These are phyloP conservation scores for Salticus scenicus DNA, from an alignment of 2,888 invertebrate genomes.

Conservation along the genomic window DNA sequence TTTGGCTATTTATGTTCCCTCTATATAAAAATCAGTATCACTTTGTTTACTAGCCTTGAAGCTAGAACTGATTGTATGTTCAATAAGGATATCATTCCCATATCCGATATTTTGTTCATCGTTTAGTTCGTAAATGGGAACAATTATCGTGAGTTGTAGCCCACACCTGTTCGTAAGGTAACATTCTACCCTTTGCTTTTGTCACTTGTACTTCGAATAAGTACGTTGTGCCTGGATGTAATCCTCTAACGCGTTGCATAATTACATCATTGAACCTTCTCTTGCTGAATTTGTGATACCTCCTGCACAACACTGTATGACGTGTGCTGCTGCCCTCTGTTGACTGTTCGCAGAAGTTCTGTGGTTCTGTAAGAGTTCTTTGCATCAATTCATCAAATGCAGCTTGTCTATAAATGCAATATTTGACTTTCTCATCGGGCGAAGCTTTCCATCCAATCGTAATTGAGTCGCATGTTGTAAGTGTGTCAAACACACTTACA, in stretches of 20 bases:
- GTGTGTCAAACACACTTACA: conserved; percentile 74
- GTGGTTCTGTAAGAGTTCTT: conserved; percentile 32
- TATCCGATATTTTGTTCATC: too few relatives aligned
- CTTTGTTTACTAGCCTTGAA: too few relatives aligned
- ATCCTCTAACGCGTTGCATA: conserved; percentile 73
- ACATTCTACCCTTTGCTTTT: conserved; percentile 73
- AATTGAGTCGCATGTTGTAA: conserved; percentile 74
- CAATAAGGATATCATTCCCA: too few relatives aligned
- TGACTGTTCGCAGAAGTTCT: conserved; percentile 47
- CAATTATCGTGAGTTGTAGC: conserved; percentile 72
- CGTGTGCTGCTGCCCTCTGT: conserved; percentile 8
- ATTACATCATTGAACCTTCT: conserved; percentile 71
- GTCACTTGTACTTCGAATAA: conserved; percentile 75
- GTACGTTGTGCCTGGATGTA: conserved; percentile 74
- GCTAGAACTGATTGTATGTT: too few relatives aligned
- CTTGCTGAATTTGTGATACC: conserved; percentile 67
- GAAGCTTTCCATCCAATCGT: conserved; percentile 75
- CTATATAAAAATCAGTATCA: too few relatives aligned
- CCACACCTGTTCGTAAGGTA: conserved; percentile 74
- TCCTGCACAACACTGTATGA: conserved; percentile 57
- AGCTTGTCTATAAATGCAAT: conserved; percentile 75
- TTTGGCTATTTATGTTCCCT: too few relatives aligned
- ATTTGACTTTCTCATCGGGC: conserved; percentile 74
- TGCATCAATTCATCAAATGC: conserved; percentile 61
- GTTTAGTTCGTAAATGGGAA: conserved; percentile 21